These are phyloP conservation scores for Drosophila busckii DNA, from an alignment of 1,140 invertebrate species.

Conservation along the genomic window DNA sequence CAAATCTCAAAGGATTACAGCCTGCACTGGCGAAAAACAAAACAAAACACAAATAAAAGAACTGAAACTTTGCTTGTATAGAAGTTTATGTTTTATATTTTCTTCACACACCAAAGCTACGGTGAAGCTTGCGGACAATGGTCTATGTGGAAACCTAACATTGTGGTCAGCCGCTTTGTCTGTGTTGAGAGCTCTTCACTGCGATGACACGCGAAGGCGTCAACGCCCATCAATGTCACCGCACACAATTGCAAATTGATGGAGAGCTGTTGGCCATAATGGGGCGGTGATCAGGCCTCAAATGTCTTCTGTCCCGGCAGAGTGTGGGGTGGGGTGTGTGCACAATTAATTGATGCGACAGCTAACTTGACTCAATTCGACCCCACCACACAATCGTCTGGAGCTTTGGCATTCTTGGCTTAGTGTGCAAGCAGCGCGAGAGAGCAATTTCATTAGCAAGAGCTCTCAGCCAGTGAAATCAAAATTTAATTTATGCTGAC, in stretches of 20 bases:
- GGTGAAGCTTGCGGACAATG: too few species aligned
- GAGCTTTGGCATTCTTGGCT: slow-evolving; percentile 46
- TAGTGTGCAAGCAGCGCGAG: too few species aligned
- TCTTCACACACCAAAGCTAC: too few species aligned
- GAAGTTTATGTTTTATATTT: too few species aligned
- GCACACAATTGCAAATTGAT: slow-evolving; percentile 55
- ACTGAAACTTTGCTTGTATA: too few species aligned
- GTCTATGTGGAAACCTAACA: too few species aligned
- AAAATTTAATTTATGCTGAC: slow-evolving; percentile 73
- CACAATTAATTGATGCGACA: slow-evolving; percentile 63
- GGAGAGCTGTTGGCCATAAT: slow-evolving; percentile 25
- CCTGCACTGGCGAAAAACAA: too few species aligned
- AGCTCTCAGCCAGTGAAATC: slow-evolving; percentile 36
- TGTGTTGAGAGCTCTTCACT: slow-evolving; percentile 35
- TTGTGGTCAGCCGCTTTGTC: too few species aligned
- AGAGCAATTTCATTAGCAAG: slow-evolving; percentile 57
- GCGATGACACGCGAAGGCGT: background rate
- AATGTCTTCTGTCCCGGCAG: background rate
- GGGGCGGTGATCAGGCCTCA: slow-evolving; percentile 10
- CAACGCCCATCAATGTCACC: slow-evolving; percentile 22
- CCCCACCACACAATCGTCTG: slow-evolving; percentile 42
- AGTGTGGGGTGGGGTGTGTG: slow-evolving; percentile 34
- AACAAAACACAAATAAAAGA: too few species aligned
- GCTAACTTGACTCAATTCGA: slow-evolving; percentile 48
- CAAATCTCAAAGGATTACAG: too few species aligned